These are phyloP conservation scores for Bombus huntii DNA, from an alignment of 1,140 invertebrate species.

Conservation along the genomic window DNA sequence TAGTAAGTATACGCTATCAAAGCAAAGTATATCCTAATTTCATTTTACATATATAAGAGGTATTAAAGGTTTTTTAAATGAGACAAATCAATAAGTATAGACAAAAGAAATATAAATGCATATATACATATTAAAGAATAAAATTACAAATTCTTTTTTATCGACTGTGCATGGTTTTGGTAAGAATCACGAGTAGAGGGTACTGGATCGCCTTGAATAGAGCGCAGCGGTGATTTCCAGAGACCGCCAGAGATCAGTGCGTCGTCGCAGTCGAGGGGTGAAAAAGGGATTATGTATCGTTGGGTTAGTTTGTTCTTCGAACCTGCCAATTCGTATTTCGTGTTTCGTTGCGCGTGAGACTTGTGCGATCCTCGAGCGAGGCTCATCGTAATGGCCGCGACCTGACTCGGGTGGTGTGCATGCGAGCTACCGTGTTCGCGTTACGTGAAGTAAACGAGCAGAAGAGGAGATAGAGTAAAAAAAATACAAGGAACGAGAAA, in stretches of 20 bases:
- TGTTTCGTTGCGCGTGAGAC: conserved; percentile 37
- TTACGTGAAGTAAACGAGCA: conserved; percentile 40
- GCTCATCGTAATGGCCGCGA: conserved; percentile 61
- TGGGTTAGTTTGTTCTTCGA: conserved; percentile 43
- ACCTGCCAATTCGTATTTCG: conserved; percentile 49
- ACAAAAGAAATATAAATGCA: background rate
- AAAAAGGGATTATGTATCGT: conserved; percentile 50
- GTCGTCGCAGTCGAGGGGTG: conserved; percentile 36
- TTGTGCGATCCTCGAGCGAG: conserved; percentile 43
- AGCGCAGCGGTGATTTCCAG: conserved; percentile 41
- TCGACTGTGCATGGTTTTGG: background rate
- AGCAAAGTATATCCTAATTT: background rate
- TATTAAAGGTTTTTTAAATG: background rate
- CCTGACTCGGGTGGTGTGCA: conserved; percentile 48
- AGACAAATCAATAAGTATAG: background rate
- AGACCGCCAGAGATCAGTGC: conserved; percentile 46
- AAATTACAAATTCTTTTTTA: background rate
- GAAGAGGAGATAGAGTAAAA: conserved; percentile 14
- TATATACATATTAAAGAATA: too few species aligned
- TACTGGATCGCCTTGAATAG: conserved; percentile 7
- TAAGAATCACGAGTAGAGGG: background rate
- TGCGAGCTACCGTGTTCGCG: conserved; percentile 33
- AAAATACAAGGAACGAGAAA: background rate
- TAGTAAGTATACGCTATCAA: background rate
- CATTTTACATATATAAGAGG: background rate